Conservation (phyloP, 2,113 vertebrate species). For the Bombycilla garrulus region DNA sequence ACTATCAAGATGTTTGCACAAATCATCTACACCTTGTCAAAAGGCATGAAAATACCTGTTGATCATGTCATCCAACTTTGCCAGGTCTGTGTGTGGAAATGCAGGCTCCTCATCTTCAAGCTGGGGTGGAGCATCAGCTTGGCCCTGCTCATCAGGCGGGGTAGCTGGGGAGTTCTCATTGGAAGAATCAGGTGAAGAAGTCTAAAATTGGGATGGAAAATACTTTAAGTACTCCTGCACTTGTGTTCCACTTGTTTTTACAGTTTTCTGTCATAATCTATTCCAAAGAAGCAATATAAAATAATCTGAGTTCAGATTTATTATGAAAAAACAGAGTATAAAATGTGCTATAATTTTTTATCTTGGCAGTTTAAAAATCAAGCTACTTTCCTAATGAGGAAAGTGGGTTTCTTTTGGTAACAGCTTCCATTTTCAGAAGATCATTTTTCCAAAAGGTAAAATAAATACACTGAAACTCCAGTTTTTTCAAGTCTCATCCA, state of each 20-base stretch:
- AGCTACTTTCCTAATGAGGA: neutral
- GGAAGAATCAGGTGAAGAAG: constrained; percentile 96
- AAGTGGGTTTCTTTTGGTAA: fast-evolving
- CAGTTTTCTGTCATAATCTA: neutral
- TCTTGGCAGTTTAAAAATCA: neutral
- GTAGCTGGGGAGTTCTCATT: constrained; percentile 99
- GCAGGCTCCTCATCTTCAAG: constrained; percentile 98
- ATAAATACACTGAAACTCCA: neutral
- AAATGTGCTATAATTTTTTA: neutral
- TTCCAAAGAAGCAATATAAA: neutral
- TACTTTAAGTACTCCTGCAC: neutral
- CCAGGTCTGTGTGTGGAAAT: constrained; percentile 98
- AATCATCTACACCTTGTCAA: neutral
- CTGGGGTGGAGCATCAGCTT: constrained; percentile 88
- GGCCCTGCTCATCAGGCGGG: constrained; percentile 91
- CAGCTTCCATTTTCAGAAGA: neutral
- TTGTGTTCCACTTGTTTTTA: neutral
- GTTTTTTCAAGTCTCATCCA: neutral
- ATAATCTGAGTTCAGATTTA: neutral
- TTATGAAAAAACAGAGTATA: neutral
- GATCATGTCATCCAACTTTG: constrained; percentile 99
- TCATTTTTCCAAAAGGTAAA: neutral
- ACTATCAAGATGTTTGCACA: neutral
- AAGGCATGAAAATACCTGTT: constrained; percentile 82
- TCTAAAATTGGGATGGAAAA: constrained; percentile 74